Conservation (phyloP, 2,888 invertebrate genomes). For the Norana najaformis region DNA sequence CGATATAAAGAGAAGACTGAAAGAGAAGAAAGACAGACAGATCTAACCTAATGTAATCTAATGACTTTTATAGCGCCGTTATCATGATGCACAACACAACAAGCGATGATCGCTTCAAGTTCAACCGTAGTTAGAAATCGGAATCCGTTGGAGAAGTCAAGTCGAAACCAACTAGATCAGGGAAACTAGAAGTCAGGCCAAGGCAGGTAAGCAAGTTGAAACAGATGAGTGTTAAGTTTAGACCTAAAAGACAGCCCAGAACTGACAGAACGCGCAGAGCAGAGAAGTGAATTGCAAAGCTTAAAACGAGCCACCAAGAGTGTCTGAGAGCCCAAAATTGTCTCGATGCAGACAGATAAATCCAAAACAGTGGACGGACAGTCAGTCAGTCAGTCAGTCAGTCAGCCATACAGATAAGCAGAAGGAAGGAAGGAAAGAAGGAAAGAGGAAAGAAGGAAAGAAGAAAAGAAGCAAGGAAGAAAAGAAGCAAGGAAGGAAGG, state of each 20-base stretch:
- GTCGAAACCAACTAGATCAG: not conserved
- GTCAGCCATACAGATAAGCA: not conserved
- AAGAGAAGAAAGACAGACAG: not conserved
- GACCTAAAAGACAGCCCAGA: not conserved
- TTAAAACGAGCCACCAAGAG: no score
- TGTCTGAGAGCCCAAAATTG: no score
- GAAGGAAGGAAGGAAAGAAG: not conserved
- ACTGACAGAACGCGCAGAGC: not conserved
- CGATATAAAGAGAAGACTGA: not conserved
- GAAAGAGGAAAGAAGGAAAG: not conserved
- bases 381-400: not conserved
- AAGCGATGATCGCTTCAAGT: not conserved
- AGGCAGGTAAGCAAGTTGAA: not conserved
- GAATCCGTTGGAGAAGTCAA: not conserved
- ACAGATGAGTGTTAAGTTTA: not conserved
- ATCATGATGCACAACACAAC: no score
- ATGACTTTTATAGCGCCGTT: not conserved
- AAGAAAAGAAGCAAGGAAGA: not conserved
- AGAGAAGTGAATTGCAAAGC: not conserved
- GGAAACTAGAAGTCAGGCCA: not conserved
- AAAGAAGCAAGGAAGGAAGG: constrained; percentile 35
- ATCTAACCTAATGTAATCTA: not conserved
- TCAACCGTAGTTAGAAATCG: not conserved
- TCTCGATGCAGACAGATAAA: no score
- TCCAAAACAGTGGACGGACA: no score